Base-by-base conservation (phyloP, 2,888 invertebrate species). In the Amiota minor region DNA sequence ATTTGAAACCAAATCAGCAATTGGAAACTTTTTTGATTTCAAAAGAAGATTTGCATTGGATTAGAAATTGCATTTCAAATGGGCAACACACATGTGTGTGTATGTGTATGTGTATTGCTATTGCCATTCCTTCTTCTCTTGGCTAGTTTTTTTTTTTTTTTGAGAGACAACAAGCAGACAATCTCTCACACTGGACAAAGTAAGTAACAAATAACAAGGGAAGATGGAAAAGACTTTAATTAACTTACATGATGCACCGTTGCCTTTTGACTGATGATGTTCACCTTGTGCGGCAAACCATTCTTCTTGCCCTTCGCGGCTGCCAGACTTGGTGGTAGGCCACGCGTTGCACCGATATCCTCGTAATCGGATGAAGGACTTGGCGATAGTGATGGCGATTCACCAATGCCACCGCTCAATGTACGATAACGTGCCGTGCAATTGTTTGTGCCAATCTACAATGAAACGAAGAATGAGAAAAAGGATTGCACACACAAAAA, bases 291-390 rank as follows among this genome's bases (percentile, higher is more conserved):
- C 56, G 87, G 85, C 76, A 89, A 77, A 70, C 89, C 88, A 72
- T 89, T 89, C 86, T 90, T 90, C 88, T 90, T 90, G 78, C 83
- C 86, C 80, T 89, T 89, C 64, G 88, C 86, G 11, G 78, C 81
- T 76, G 79, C 83, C 75, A 87, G 82, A 75, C 87, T 88, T 45
- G 87, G 85, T 76, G 89, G 86, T 71, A 89, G 80, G 61, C 88
- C 88, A 72, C 89, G 85, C 73, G 89, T 88, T 84, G 92, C 91
- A 80, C 93, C 92, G 84, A 93, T 93, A 87, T 93, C 93, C 89
- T 93, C 93, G 89, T 93, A 93, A 90, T 93, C 93, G 79, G 93
- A 93, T 87, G 93, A 93, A 78, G 93, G 93, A 88, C 92, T 93
- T 72, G 93, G 93, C 74, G 93, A 93, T 71, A 90, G 82, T 56